Percentiles rank a stretch among this genome's conserved stretches.
Evolutionary conservation across 2,113 vertebrate species (phyloP).

Genomic region (Anolis carolinensis): DNA sequence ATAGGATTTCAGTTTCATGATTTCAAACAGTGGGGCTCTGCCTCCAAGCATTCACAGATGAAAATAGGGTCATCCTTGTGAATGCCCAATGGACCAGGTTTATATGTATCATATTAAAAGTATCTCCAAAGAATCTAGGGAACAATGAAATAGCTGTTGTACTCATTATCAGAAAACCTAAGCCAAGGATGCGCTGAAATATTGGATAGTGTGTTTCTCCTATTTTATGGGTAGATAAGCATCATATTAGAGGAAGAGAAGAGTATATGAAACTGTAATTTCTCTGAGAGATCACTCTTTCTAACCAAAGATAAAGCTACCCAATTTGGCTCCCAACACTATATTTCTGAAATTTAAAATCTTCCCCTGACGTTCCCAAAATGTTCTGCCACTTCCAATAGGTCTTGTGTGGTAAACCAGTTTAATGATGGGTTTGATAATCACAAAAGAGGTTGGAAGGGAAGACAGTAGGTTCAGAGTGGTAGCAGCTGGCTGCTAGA

Average conservation of each 20-base stretch:
- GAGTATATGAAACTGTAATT: no score
- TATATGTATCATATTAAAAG: background rate
- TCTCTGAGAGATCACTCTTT: no score
- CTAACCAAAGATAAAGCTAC: no score
- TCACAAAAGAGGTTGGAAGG: background rate
- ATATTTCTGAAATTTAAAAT: no score
- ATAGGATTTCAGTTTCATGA: background rate
- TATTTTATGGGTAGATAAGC: background rate
- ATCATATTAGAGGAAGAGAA: background rate
- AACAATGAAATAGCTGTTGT: background rate
- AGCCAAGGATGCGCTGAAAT: background rate
- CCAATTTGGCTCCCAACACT: no score
- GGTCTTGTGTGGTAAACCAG: no score
- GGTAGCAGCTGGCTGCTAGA: background rate
- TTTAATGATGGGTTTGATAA: no score
- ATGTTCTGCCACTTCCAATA: no score
- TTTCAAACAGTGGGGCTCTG: background rate
- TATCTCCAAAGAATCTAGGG: background rate
- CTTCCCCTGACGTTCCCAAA: no score
- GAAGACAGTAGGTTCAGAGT: no score
- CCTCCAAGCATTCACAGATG: background rate
- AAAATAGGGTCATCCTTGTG: background rate
- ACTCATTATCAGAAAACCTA: background rate
- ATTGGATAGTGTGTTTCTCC: background rate
- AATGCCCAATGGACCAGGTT: background rate